Evolutionary conservation across 2,797 vertebrate species (phyloP).

Genomic region (Melanotaenia pygmaea): DNA sequence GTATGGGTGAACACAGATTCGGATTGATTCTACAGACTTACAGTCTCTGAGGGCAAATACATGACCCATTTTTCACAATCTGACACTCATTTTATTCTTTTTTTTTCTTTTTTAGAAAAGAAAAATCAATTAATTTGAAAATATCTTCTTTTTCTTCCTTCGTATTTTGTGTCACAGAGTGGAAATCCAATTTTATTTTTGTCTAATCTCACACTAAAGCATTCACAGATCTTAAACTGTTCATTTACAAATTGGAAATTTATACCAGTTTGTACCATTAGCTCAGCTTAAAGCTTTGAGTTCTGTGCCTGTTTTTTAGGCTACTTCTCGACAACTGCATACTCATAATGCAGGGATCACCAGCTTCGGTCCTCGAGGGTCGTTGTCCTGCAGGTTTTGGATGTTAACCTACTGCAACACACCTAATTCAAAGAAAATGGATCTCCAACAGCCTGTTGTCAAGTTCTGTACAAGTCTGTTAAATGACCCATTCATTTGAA

Average conservation of each 20-base stretch:
- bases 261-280: neutral
- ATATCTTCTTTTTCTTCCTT: neutral
- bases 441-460: too few relatives aligned
- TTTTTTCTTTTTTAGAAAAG: too few relatives aligned
- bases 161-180: neutral
- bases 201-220: neutral
- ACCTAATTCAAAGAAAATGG: too few relatives aligned
- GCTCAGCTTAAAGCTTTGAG: neutral
- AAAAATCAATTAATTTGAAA: too few relatives aligned
- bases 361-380: too few relatives aligned
- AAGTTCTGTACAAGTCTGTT: too few relatives aligned
- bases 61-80: neutral
- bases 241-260: neutral
- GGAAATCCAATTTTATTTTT: neutral
- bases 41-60: neutral
- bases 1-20: neutral
- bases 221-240: neutral
- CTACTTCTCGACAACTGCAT: too few relatives aligned
- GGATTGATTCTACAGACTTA: neutral
- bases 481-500: too few relatives aligned
- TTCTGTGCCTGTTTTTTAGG: neutral
- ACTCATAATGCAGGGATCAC: too few relatives aligned
- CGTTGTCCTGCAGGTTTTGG: too few relatives aligned
- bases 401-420: too few relatives aligned
- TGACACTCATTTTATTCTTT: too few relatives aligned